Evolutionary conservation across 2,888 invertebrate species (phyloP), one percentile per base, ranked within the genome.

Genomic region (Epistrophella euchroma): DNA sequence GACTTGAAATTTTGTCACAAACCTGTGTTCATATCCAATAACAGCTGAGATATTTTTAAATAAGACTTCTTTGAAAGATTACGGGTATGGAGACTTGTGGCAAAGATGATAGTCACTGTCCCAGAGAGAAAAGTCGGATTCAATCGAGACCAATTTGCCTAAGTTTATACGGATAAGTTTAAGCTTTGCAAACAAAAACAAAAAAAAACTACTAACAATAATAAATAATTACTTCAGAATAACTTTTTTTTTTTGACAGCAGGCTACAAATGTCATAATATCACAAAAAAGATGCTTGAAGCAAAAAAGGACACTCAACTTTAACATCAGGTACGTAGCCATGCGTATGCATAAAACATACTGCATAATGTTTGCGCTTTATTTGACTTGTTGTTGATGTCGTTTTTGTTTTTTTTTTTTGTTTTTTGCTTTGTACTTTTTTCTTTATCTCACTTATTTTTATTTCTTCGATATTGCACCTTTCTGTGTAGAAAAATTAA

Each of bases 221-320:
- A 25, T 15, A 25, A 50, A 25, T 50, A 50, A 25, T 25, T 22
- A 13, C 13, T 25, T 50, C 13, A 4, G 6, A 6, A 50, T 50
- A 50, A 22, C 22, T 50, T 50, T 50, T 50, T 50, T 50, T 50
- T 50, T 50, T 50, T 50, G 50, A 50, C 50, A 50, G 25, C 50
- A 50, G 13, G 13, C 22, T 22, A 13, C 11, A 50, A 50, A 50
- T 50, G 50, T 50, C 50, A 50, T 50, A 47, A 47, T 47, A 50
- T 25, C 22, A 15, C 22, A 25, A 25, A 50, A 50, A 45, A 22
- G 6, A 50, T 25, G 22, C 50, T 50, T 25, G 7, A 25, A 22
- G 22, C 15, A 22, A 50, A 25, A 50, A 25, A 15, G 25, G 50
- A 1, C 50, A 50, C 50, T 50, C 50, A 50, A 50, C 50, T 50